Percentiles rank a stretch among this genome's conserved stretches.
Conservation (phyloP, 2,797 vertebrate species). For the Chanos chanos region DNA sequence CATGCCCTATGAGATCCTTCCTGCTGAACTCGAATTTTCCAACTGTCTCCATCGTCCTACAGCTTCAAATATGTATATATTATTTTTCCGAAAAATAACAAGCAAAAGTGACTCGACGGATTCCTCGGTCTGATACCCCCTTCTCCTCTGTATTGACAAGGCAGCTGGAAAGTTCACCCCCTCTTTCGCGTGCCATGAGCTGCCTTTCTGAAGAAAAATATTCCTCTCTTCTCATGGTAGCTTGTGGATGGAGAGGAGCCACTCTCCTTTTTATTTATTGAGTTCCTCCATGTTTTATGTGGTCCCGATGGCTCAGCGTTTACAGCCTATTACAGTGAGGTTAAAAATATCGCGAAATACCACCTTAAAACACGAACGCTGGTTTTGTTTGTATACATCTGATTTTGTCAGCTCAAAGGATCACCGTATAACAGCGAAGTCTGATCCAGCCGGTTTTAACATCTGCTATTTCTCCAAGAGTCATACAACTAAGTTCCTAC, state of each 20-base stretch:
- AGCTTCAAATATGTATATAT: constrained; percentile 7
- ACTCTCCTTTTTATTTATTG: constrained; percentile 42
- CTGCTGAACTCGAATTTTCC: constrained; percentile 96
- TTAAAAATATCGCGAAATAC: constrained; percentile 3
- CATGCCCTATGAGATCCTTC: constrained; percentile 95
- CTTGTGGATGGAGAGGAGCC: constrained; percentile 44
- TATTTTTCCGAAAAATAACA: constrained; percentile 40
- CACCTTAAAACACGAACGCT: constrained; percentile 42
- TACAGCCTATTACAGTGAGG: too few relatives aligned
- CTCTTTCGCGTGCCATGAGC: constrained; percentile 70
- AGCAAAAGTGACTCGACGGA: constrained; percentile 49
- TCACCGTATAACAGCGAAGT: background rate
- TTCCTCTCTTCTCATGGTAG: constrained; percentile 70
- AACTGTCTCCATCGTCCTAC: constrained; percentile 80
- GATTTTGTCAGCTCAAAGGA: constrained; percentile 18
- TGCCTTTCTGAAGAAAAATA: constrained; percentile 62
- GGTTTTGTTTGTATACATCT: constrained; percentile 52
- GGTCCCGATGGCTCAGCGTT: too few relatives aligned
- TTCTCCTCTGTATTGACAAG: constrained; percentile 56
- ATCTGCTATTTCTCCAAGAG: background rate
- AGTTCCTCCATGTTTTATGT: constrained; percentile 41
- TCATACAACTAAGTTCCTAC: background rate
- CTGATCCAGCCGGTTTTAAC: too few relatives aligned
- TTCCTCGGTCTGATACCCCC: constrained; percentile 46
- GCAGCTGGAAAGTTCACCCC: constrained; percentile 61